Evolutionary conservation across 23 tunicate species (phyloP), one percentile per base, ranked within the genome.

Genomic region (Oikopleura albicans): DNA sequence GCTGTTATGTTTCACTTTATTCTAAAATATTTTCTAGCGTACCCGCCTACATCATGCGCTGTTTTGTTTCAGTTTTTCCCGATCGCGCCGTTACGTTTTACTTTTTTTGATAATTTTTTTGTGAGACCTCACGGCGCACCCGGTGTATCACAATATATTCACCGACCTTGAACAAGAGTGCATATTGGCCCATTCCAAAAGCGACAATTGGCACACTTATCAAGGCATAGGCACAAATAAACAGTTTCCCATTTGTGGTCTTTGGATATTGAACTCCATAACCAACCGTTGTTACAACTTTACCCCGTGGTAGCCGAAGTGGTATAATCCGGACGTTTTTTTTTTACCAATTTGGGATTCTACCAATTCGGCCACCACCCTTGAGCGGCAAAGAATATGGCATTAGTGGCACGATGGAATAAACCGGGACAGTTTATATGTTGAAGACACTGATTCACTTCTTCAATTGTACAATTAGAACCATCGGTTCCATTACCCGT

Each of bases 301-400:
- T n/a, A n/a, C n/a, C n/a, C n/a, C n/a, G n/a, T n/a, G n/a, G n/a
- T n/a, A n/a, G n/a, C n/a, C n/a, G n/a, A n/a, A n/a, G n/a, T n/a
- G n/a, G n/a, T n/a, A n/a, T n/a, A n/a, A n/a, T n/a, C n/a, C n/a
- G n/a, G n/a, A n/a, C n/a, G n/a, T n/a, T n/a, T n/a, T n/a, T n/a
- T n/a, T n/a, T n/a, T n/a, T n/a, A n/a, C n/a, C n/a, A n/a, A n/a
- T n/a, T n/a, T n/a, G n/a, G n/a, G n/a, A n/a, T n/a, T n/a, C n/a
- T n/a, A n/a, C n/a, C n/a, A n/a, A n/a, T n/a, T n/a, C n/a, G n/a
- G n/a, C n/a, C n/a, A n/a, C n/a, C n/a, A n/a, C n/a, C n/a, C n/a
- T n/a, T 71, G 79, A 31, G 79, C 27, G 35, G 79, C 79, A 71
- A 71, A 71, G 79, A 71, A 71, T 22, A 71, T 71, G 4, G 79